These are phyloP conservation scores for Chaetorhynchus papuensis DNA, from an alignment of 2,113 vertebrate genomes.

Conservation along the genomic window DNA sequence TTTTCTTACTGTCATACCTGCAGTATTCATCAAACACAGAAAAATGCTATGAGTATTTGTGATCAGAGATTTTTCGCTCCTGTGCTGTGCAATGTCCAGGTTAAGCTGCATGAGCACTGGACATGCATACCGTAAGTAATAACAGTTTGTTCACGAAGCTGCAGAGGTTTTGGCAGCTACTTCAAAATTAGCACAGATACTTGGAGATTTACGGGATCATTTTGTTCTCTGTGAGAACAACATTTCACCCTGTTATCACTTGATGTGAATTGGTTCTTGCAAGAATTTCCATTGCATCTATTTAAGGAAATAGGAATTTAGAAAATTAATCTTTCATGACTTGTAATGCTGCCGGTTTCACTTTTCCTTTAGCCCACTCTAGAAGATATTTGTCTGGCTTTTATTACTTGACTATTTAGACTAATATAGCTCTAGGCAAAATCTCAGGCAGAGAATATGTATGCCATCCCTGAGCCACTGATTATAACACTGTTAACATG, in stretches of 20 bases:
- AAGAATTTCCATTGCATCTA: not conserved
- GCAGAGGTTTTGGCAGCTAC: not conserved
- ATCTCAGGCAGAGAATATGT: not conserved
- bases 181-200: not conserved
- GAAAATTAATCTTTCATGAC: not conserved
- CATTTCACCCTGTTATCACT: not conserved
- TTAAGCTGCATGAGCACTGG: not conserved
- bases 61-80: not conserved
- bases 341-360: not conserved
- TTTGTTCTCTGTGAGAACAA: not conserved
- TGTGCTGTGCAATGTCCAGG: not conserved
- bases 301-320: not conserved
- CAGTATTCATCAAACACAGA: not conserved
- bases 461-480: not conserved
- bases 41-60: not conserved
- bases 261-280: not conserved
- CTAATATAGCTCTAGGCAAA: not conserved
- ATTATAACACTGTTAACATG: not conserved
- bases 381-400: not conserved
- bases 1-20: not conserved
- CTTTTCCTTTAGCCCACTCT: not conserved
- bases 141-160: not conserved
- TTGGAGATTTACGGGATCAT: not conserved
- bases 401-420: not conserved
- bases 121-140: fast-evolving